Evolutionary conservation across 2,113 vertebrate genomes (phyloP).

Genomic region (Bubalus kerabau): DNA sequence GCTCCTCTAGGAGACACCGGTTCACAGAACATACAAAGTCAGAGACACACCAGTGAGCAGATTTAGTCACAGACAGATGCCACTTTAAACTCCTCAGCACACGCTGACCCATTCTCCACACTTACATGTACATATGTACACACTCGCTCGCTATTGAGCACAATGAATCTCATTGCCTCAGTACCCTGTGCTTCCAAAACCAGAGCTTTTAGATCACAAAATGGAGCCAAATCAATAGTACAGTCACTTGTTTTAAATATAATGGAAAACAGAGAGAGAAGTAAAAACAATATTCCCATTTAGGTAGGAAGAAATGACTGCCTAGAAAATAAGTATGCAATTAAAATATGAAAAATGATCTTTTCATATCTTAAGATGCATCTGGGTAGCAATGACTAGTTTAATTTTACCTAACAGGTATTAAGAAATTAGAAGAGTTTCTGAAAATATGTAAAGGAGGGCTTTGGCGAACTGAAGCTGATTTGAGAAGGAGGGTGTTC

Average conservation of each 20-base stretch:
- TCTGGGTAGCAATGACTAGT: neutral
- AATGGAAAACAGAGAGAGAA: neutral
- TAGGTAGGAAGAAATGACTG: neutral
- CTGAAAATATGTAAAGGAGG: neutral
- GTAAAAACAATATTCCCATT: neutral
- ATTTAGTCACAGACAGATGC: neutral
- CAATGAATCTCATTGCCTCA: neutral
- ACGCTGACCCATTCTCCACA: neutral
- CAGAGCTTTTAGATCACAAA: conserved; percentile 3
- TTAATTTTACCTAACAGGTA: neutral
- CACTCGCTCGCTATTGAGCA: neutral
- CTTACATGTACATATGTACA: neutral
- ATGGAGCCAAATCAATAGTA: neutral
- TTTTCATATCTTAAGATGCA: neutral
- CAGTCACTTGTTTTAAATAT: neutral
- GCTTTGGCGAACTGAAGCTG: neutral
- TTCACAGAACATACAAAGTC: neutral
- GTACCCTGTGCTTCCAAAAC: neutral
- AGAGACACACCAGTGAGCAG: neutral
- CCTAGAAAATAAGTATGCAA: neutral
- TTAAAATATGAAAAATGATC: neutral
- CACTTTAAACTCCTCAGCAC: neutral
- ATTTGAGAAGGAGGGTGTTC: neutral
- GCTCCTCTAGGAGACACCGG: neutral
- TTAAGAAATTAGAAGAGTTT: neutral